These are phyloP conservation scores for Cyprinella venusta DNA, from an alignment of 2,797 vertebrate genomes.

Conservation along the genomic window DNA sequence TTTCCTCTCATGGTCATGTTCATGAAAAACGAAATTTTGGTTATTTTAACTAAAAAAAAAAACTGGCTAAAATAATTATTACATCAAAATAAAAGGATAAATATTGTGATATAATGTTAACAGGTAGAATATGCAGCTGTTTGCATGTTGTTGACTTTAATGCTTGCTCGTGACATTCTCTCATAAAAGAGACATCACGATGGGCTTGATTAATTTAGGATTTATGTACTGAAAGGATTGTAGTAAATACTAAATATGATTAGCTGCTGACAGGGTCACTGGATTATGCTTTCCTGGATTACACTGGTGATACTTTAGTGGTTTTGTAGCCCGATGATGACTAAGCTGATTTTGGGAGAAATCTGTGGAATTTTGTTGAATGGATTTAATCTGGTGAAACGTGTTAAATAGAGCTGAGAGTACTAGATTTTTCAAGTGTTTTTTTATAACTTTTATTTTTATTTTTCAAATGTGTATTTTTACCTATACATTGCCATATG, in stretches of 20 bases:
- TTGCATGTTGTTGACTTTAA: not conserved
- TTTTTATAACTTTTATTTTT: not conserved
- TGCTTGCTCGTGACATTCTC: not conserved
- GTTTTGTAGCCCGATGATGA: constrained; percentile 60
- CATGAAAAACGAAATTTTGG: not conserved
- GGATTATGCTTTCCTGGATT: constrained; percentile 6
- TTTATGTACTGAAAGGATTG: constrained; percentile 18
- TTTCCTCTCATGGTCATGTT: not conserved
- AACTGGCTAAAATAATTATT: not conserved
- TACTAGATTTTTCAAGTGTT: not conserved
- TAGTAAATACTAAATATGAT: constrained; percentile 11
- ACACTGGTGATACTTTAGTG: constrained; percentile 19
- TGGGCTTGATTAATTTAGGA: constrained; percentile 17
- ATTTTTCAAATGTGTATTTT: not conserved
- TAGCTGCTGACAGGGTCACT: constrained; percentile 3
- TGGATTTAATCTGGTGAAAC: constrained; percentile 1
- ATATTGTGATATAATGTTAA: not conserved
- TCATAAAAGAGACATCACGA: constrained; percentile 3
- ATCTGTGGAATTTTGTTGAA: not conserved
- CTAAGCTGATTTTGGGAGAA: constrained; percentile 31
- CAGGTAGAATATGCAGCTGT: not conserved
- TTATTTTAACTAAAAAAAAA: not conserved
- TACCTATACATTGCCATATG: not conserved
- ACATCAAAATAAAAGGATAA: not conserved
- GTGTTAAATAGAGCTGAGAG: not conserved